These are phyloP conservation scores for Tetragnatha montana DNA, from an alignment of 2,888 invertebrate genomes.

Conservation along the genomic window DNA sequence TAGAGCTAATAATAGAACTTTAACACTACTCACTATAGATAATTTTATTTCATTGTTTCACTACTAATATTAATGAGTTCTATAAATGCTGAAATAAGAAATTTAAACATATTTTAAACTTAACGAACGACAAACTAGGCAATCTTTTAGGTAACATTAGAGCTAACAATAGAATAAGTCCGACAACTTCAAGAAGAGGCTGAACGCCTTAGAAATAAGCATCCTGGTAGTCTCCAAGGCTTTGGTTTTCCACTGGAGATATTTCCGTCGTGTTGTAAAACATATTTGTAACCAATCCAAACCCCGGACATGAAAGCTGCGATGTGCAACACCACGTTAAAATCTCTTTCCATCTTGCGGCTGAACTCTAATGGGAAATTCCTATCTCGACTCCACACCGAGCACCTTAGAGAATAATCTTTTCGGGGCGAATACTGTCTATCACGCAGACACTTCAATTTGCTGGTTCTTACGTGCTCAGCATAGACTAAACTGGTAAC, in stretches of 20 bases:
- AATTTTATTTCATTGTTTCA: no score
- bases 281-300: slow-evolving; percentile 4
- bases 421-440: slow-evolving; percentile 52
- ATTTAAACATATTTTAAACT: no score
- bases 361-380: slow-evolving; percentile 46
- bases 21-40: no score
- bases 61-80: no score
- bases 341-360: slow-evolving; percentile 43
- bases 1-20: no score
- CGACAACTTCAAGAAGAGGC: no score
- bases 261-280: background rate
- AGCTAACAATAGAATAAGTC: no score
- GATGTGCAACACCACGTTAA: slow-evolving; percentile 30
- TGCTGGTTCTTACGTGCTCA: slow-evolving; percentile 37
- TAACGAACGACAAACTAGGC: no score
- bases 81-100: no score
- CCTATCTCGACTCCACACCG: slow-evolving; percentile 23
- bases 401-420: slow-evolving; percentile 57
- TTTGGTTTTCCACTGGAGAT: background rate
- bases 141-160: no score
- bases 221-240: no score
- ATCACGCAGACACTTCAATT: slow-evolving; percentile 58
- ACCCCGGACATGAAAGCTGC: slow-evolving; percentile 6
- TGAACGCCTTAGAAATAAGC: no score
- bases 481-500: slow-evolving; percentile 34